A percentile compares a stretch with the other conserved stretches of the same genome.
These are phyloP conservation scores for Agelas oroides DNA, from an alignment of 37 sponge, comb jelly and placozoan species.

Conservation along the genomic window DNA sequence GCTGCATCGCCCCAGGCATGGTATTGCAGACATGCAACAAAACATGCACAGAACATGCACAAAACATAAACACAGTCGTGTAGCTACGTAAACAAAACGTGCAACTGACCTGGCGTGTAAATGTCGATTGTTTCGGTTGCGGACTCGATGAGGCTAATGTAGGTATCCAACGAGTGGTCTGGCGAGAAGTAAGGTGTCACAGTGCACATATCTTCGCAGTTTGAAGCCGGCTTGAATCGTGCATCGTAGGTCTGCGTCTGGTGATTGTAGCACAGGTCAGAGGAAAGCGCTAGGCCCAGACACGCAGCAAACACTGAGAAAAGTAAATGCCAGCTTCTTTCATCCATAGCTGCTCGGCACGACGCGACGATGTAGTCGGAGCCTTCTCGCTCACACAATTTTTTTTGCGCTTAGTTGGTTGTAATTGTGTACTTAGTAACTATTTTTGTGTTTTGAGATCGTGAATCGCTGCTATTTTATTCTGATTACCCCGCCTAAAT, in stretches of 20 bases:
- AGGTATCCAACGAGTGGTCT: slow-evolving; percentile 77
- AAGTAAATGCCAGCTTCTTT: not conserved
- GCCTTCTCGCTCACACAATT: too few species aligned
- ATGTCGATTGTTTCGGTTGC: slow-evolving; percentile 77
- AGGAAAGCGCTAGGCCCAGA: not conserved
- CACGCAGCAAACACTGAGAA: not conserved
- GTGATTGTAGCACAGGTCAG: slow-evolving; percentile 77
- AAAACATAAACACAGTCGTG: too few species aligned
- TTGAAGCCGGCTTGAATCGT: slow-evolving; percentile 32
- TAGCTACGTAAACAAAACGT: too few species aligned
- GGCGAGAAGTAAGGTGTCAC: slow-evolving; percentile 94
- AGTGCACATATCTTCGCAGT: slow-evolving; percentile 54
- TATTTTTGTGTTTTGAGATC: too few species aligned
- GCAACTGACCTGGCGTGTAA: slow-evolving; percentile 77
- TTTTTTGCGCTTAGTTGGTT: too few species aligned
- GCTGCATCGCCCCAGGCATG: too few species aligned
- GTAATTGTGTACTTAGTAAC: too few species aligned
- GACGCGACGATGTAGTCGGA: not conserved
- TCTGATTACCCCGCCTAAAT: not conserved
- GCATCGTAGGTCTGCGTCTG: slow-evolving; percentile 72
- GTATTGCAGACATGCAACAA: too few species aligned
- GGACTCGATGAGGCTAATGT: slow-evolving; percentile 72
- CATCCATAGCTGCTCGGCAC: not conserved
- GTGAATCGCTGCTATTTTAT: not conserved
- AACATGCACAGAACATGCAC: too few species aligned